Base-by-base conservation (phyloP, 2,888 invertebrate species). In the Punctoribates punctum region DNA sequence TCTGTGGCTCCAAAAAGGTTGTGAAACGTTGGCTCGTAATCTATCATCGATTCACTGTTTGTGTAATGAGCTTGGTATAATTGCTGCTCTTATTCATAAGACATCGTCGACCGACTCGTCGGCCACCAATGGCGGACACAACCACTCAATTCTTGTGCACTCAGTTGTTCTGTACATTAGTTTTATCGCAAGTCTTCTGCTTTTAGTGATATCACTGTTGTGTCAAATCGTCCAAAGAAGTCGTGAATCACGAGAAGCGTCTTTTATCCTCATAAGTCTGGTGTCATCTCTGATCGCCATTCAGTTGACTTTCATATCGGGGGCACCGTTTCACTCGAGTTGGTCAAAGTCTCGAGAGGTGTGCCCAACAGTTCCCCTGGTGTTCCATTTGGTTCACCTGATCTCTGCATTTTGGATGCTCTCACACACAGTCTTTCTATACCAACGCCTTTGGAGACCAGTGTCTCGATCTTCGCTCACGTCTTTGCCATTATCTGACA, bases 401-500 rank as follows among this genome's bases (percentile, higher is more conserved):
- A 87, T 88, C 15, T 88, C 89, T 77, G 88, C 89, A 0, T 88
- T 89, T 83, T 90, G 90, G 90, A 88, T 90, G 79, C 88, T 89
- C 72, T 86, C 88, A 1, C 86, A 89, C 79, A 89, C 88, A 17
- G 88, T 89, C 80, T 88, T 80, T 73, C 70, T 81, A 15, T 79
- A 80, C 20, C 76, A 78, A 51, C 74, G 79, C 17, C 77, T 80
- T n/a, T 77, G 79, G 38, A 88, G 81, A 85, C 87, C 77, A 86
- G 87, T 0, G 79, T 76, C 87, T 87, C 80, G 57, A 20, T 29
- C 25, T 17, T 75, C 72, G 23, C 48, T 73, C 17, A 29, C 75
- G 27, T 75, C 75, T 20, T 38, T 65, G 42, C 57, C 75, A n/a
- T 57, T 74, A 25, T 73, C 73, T 51, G 38, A 57, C 11, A 20